These are phyloP conservation scores for Eucidaris tribuloides DNA, from an alignment of 35 echinoderm and acorn worm species.

Conservation along the genomic window DNA sequence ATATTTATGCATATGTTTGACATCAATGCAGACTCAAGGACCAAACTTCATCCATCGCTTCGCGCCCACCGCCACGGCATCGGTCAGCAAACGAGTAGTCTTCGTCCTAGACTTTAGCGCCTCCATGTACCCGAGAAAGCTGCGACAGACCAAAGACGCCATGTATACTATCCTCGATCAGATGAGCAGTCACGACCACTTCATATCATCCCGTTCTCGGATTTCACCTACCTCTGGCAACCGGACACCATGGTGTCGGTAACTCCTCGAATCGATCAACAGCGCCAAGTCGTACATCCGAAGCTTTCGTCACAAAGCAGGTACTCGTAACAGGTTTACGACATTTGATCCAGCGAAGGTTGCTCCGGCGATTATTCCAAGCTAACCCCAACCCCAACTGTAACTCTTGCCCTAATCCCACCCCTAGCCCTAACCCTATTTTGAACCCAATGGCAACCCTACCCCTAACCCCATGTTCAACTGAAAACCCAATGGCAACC, in stretches of 20 bases:
- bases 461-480: too few species aligned
- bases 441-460: too few species aligned
- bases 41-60: conserved; percentile 85
- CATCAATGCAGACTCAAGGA: neutral
- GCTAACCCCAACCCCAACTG: too few species aligned
- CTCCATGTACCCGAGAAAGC: conserved; percentile 73
- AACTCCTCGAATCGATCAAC: conserved; percentile 9
- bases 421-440: too few species aligned
- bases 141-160: conserved; percentile 61
- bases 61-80: conserved; percentile 53
- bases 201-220: conserved; percentile 73
- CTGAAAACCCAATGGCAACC: too few species aligned
- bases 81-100: conserved; percentile 69
- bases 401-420: too few species aligned
- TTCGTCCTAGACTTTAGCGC: conserved; percentile 92
- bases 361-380: too few species aligned
- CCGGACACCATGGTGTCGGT: conserved; percentile 13
- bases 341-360: too few species aligned
- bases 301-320: neutral
- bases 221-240: conserved; percentile 27
- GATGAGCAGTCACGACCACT: conserved; percentile 52
- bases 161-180: conserved; percentile 63
- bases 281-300: conserved; percentile 46
- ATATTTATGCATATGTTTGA: neutral
- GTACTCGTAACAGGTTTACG: too few species aligned